phyloP scores from a whole-genome alignment of 1,140 invertebrate species.

The Achroia grisella region DNA sequence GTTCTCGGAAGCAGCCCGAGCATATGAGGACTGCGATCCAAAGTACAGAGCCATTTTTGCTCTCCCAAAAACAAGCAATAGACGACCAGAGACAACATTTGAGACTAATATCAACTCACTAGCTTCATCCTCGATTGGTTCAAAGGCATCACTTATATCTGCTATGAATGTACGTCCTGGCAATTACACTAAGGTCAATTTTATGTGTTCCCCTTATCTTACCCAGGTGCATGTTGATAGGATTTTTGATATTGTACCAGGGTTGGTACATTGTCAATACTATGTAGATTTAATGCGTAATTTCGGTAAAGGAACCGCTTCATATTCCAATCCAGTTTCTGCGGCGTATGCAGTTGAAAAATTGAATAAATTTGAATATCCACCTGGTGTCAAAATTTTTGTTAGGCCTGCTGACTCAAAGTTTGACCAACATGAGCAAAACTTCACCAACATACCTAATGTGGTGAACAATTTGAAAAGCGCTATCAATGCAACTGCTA shows the following conservation, averaged over 20 bases:
- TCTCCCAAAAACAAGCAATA: conserved; percentile 77
- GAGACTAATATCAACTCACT: conserved; percentile 38
- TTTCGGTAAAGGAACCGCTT: conserved; percentile 36
- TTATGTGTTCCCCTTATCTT: conserved; percentile 42
- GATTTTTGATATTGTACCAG: conserved; percentile 48
- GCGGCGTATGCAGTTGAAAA: conserved; percentile 50
- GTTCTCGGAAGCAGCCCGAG: conserved; percentile 88
- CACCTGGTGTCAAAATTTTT: conserved; percentile 40
- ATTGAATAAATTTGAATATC: conserved; percentile 53
- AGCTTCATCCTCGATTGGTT: conserved; percentile 16
- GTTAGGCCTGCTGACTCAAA: conserved; percentile 32
- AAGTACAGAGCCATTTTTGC: conserved; percentile 93
- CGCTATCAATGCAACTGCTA: conserved; percentile 29
- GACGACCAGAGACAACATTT: conserved; percentile 32
- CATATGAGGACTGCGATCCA: conserved; percentile 90
- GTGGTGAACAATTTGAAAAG: conserved; percentile 35
- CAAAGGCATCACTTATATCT: conserved; percentile 23
- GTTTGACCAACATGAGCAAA: conserved; percentile 30
- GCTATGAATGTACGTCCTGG: conserved; percentile 35
- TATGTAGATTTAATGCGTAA: conserved; percentile 35
- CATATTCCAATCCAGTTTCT: conserved; percentile 45
- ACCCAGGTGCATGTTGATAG: conserved; percentile 31
- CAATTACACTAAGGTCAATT: conserved; percentile 35
- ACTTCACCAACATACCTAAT: conserved; percentile 27
- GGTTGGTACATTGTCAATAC: conserved; percentile 32